Percentiles rank a stretch among this genome's conserved stretches.
Evolutionary conservation across 2,888 invertebrate species (phyloP).

Genomic region (Linnaemya tessellans): DNA sequence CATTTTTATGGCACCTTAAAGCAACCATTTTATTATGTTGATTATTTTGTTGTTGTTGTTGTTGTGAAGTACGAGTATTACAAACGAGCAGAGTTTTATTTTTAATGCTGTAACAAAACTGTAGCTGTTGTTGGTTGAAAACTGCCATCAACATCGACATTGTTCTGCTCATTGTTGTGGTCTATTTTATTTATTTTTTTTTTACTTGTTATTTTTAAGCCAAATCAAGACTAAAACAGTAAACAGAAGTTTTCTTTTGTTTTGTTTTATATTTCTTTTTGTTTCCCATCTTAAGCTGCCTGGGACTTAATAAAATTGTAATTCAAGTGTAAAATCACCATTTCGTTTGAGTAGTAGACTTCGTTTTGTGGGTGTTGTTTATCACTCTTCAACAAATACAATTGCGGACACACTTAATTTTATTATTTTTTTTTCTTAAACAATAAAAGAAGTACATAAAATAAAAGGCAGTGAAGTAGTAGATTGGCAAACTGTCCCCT

Average conservation of each 20-base stretch:
- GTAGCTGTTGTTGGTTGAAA: neutral
- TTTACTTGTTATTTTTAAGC: neutral
- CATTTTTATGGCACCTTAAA: conserved; percentile 55
- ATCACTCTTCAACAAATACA: neutral
- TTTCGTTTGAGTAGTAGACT: conserved; percentile 40
- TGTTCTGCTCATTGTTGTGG: conserved; percentile 50
- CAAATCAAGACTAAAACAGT: conserved; percentile 3
- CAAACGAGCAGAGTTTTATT: conserved; percentile 13
- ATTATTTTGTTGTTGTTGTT: conserved; percentile 65
- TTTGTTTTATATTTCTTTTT: neutral
- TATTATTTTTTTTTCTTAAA: neutral
- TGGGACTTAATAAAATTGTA: conserved; percentile 68
- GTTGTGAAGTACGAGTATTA: too few species aligned
- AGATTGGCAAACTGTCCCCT: conserved; percentile 13
- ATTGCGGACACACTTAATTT: conserved; percentile 31
- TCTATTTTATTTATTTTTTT: conserved; percentile 1
- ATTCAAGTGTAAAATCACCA: conserved; percentile 67
- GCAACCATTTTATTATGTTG: conserved; percentile 66
- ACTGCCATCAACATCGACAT: conserved; percentile 33
- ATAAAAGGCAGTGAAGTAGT: conserved; percentile 21
- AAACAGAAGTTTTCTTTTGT: conserved; percentile 19
- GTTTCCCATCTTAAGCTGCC: neutral
- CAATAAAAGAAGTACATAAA: conserved; percentile 20
- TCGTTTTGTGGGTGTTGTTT: conserved; percentile 8
- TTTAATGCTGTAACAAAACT: conserved; percentile 3